A percentile compares a stretch with the other conserved stretches of the same genome.
Evolutionary conservation across 2,888 invertebrate genomes (phyloP).

Genomic region (Allophyes oxyacanthae): DNA sequence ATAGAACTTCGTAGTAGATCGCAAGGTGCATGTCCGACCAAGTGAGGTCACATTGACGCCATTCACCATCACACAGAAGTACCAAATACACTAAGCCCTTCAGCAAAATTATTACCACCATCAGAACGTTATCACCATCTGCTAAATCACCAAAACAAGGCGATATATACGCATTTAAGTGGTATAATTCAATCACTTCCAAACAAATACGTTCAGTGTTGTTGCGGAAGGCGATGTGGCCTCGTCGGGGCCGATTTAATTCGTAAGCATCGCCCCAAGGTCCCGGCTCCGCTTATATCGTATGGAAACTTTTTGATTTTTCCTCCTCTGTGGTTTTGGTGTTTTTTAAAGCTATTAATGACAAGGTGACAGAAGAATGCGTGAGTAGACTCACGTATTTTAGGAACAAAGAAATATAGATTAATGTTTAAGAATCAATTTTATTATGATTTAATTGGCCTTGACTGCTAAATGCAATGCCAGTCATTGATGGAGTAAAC

Average conservation of each 20-base stretch:
- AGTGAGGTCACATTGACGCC: constrained; percentile 51
- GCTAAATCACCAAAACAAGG: constrained; percentile 30
- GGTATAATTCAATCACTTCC: constrained; percentile 54
- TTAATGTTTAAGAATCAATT: constrained; percentile 19
- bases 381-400: constrained; percentile 35
- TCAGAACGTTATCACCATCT: constrained; percentile 22
- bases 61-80: constrained; percentile 32
- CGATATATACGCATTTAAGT: constrained; percentile 39
- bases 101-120: constrained; percentile 5
- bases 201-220: constrained; percentile 54
- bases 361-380: constrained; percentile 50
- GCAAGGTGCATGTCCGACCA: constrained; percentile 18
- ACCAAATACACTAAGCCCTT: constrained; percentile 20
- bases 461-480: constrained; percentile 26
- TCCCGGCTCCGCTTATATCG: constrained; percentile 62
- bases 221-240: constrained; percentile 69
- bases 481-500: constrained; percentile 3
- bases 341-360: constrained; percentile 33
- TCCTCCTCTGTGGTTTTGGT: constrained; percentile 59
- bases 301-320: constrained; percentile 71
- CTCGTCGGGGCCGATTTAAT: constrained; percentile 76
- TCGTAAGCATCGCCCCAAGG: constrained; percentile 79
- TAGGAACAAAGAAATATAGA: constrained; percentile 17
- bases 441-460: constrained; percentile 15
- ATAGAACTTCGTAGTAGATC: constrained; percentile 27